These are phyloP conservation scores for Zaprionus davidi DNA, from an alignment of 1,140 invertebrate genomes.

Conservation along the genomic window DNA sequence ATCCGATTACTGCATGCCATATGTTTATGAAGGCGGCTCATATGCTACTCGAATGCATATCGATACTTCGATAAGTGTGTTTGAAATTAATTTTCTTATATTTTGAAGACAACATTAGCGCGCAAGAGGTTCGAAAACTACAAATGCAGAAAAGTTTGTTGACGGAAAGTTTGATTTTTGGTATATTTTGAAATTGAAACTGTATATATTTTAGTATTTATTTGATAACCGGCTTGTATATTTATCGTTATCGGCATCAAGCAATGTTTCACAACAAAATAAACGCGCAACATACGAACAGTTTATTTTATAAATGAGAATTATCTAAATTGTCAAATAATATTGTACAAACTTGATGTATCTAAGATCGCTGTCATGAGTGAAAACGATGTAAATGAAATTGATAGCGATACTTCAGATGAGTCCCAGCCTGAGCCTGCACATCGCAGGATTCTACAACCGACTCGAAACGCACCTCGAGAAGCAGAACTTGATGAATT, in stretches of 20 bases:
- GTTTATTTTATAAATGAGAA: neutral
- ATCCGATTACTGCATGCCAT: neutral
- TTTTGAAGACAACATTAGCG: too few relatives aligned
- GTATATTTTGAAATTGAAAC: too few relatives aligned
- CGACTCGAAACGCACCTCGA: neutral
- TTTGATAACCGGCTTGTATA: too few relatives aligned
- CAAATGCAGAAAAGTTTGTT: too few relatives aligned
- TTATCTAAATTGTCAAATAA: neutral
- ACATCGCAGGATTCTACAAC: neutral
- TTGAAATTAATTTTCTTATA: too few relatives aligned
- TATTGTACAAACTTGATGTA: neutral
- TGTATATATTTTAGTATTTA: too few relatives aligned
- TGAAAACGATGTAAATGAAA: neutral
- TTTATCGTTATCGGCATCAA: neutral
- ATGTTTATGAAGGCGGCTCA: neutral
- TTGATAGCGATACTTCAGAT: neutral
- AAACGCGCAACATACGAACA: slow-evolving; percentile 6
- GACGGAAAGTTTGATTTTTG: too few relatives aligned
- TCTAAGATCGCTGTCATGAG: neutral
- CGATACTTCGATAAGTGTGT: neutral
- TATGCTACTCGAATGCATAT: neutral
- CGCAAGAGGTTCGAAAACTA: too few relatives aligned
- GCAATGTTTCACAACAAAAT: neutral
- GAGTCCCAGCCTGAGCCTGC: neutral
- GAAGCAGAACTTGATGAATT: slow-evolving; percentile 1